Conservation (phyloP, 2,797 vertebrate species). For the Lemur catta region DNA sequence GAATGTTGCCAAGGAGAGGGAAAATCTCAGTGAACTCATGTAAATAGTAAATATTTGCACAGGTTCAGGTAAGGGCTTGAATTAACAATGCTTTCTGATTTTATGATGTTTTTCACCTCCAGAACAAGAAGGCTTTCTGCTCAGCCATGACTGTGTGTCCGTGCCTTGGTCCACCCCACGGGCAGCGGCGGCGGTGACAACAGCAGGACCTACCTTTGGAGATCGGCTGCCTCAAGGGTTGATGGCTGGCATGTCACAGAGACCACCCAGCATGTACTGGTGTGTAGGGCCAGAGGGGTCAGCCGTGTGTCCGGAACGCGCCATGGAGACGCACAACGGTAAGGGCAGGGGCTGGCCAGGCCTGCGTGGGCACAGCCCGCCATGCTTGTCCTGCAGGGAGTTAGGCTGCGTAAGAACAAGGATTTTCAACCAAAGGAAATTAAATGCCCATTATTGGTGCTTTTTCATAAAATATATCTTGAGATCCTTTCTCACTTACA, state of each 20-base stretch:
- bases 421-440: background rate
- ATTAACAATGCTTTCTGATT: background rate
- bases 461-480: background rate
- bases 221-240: slow-evolving; percentile 39
- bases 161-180: rapidly evolving
- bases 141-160: background rate
- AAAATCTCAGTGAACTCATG: background rate
- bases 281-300: slow-evolving; percentile 88
- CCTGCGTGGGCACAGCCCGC: background rate
- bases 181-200: background rate
- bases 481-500: background rate
- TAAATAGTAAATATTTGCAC: background rate
- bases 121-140: background rate
- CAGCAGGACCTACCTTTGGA: background rate
- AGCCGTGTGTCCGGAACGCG: slow-evolving; percentile 74
- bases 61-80: background rate
- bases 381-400: rapidly evolving
- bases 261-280: slow-evolving; percentile 92
- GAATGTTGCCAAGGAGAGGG: background rate
- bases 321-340: slow-evolving; percentile 88
- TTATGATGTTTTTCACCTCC: background rate
- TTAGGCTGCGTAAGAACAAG: rapidly evolving
- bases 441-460: background rate
- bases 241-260: slow-evolving; percentile 71
- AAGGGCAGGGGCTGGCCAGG: slow-evolving; percentile 56